Percentiles rank a stretch among this genome's conserved stretches.
phyloP scores from a whole-genome alignment of 2,888 invertebrate species.

The Polydrusus pterygomalis region DNA sequence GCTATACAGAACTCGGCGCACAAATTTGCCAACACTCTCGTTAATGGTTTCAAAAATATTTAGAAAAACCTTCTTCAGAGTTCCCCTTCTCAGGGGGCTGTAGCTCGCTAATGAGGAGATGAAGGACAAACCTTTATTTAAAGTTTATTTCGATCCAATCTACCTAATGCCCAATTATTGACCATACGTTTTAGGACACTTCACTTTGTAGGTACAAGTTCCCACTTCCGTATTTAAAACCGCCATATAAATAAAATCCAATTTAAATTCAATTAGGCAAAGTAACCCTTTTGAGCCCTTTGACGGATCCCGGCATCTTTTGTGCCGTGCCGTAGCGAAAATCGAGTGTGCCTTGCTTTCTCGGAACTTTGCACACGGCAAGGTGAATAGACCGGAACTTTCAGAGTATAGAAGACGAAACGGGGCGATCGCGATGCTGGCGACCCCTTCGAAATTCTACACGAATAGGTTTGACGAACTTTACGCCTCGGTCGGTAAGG shows the following conservation, averaged over 20 bases:
- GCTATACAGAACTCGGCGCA: too few relatives aligned
- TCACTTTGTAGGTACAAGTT: too few relatives aligned
- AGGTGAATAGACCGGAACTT: conserved; percentile 30
- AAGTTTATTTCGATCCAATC: too few relatives aligned
- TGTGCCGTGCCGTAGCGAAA: conserved; percentile 12
- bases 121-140: too few relatives aligned
- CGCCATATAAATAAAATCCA: conserved; percentile 14
- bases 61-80: too few relatives aligned
- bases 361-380: conserved; percentile 27
- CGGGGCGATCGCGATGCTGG: background rate
- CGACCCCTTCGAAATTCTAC: conserved; percentile 17
- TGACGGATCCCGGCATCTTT: conserved; percentile 11
- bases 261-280: conserved; percentile 28
- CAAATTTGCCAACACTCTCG: too few relatives aligned
- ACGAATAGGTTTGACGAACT: conserved; percentile 27
- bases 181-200: too few relatives aligned
- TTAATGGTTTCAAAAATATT: too few relatives aligned
- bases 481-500: conserved; percentile 18
- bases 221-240: background rate
- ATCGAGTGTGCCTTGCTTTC: conserved; percentile 11
- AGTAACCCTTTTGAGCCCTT: conserved; percentile 22
- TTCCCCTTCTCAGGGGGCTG: too few relatives aligned
- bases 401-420: conserved; percentile 10
- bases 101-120: too few relatives aligned
- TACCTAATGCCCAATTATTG: too few relatives aligned